Evolutionary conservation across 2,797 vertebrate species (phyloP).

Genomic region (Sternotherus odoratus): DNA sequence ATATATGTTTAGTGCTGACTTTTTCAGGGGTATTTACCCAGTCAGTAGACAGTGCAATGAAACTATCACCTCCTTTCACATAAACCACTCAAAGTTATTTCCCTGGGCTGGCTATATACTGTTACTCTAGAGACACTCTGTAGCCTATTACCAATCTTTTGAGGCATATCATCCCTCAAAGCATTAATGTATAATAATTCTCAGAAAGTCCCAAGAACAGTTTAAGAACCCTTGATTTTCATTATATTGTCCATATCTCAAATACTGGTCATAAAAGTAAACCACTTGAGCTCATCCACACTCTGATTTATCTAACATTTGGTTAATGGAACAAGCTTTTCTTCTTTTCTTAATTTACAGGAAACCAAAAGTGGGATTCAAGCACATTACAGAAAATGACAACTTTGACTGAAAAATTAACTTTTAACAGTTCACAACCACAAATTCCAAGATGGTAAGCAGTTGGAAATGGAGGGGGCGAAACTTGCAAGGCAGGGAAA

Average conservation of each 20-base stretch:
- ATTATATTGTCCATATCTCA: slow-evolving; percentile 15
- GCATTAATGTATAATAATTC: background rate
- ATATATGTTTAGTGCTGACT: background rate
- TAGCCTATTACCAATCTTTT: background rate
- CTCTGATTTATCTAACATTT: background rate
- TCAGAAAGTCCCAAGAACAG: background rate
- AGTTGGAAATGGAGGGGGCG: slow-evolving; percentile 30
- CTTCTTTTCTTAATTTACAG: background rate
- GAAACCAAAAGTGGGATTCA: slow-evolving; percentile 6
- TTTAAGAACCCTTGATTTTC: background rate
- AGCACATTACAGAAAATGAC: slow-evolving; percentile 39
- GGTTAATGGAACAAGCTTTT: background rate
- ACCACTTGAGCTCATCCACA: background rate
- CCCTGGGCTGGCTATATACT: background rate
- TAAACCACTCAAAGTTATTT: background rate
- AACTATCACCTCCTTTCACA: background rate
- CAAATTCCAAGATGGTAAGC: slow-evolving; percentile 51
- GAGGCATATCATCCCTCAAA: background rate
- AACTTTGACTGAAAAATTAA: slow-evolving; percentile 60
- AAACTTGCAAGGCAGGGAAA: slow-evolving; percentile 55
- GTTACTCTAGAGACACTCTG: background rate
- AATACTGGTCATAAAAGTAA: slow-evolving; percentile 12
- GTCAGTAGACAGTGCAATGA: background rate
- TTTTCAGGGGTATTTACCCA: background rate
- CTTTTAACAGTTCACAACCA: slow-evolving; percentile 59